Conservation (phyloP, 2,113 vertebrate species). For the Setophaga kirtlandii region DNA sequence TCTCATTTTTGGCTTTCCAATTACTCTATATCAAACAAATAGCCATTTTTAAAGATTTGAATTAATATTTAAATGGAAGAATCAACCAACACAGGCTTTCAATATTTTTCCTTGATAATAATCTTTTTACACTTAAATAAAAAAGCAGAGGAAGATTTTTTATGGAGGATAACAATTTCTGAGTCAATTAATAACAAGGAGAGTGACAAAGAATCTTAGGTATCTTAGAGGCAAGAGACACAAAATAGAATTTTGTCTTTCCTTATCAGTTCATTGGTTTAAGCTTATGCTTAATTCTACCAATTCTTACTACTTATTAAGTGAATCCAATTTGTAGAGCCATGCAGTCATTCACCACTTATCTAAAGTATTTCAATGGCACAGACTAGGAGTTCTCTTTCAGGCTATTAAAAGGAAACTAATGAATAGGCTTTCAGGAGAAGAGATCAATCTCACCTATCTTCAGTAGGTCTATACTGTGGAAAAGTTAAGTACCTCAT, state of each 20-base stretch:
- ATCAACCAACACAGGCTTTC: background rate
- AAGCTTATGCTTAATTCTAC: constrained; percentile 1
- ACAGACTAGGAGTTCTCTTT: background rate
- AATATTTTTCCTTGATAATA: background rate
- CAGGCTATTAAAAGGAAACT: background rate
- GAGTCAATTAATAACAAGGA: background rate
- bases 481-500: background rate
- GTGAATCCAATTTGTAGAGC: background rate
- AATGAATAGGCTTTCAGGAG: background rate
- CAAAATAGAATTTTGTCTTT: background rate
- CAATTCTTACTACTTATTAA: background rate
- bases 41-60: background rate
- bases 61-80: constrained; percentile 12
- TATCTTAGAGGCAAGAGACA: background rate
- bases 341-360: background rate
- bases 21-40: background rate
- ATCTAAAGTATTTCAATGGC: background rate
- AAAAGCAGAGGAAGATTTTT: background rate
- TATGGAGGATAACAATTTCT: background rate
- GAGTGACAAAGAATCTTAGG: background rate
- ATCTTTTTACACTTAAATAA: background rate
- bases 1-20: background rate
- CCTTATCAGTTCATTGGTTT: constrained; percentile 1
- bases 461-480: background rate
- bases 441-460: background rate